Evolutionary conservation across 2,888 invertebrate genomes (phyloP), one percentile per base, ranked within the genome.

Genomic region (Tetheella fluctuosa): DNA sequence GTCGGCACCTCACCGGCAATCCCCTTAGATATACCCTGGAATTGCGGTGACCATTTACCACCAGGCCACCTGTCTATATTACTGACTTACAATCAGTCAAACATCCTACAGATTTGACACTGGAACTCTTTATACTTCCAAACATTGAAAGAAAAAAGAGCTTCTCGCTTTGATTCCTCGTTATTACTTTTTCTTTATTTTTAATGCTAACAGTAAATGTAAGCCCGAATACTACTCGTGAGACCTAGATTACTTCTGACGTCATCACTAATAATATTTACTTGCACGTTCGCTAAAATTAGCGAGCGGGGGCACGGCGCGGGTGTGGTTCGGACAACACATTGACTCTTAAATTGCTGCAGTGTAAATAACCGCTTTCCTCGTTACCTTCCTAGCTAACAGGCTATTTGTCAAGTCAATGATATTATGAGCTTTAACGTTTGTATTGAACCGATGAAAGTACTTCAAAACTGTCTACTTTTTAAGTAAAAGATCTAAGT

Each of bases 221-320:
- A 6, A 25, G 25, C 6, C n/a, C n/a, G n/a, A 34, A 8, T 34
- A 8, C 10, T 12, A 34, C 37, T 58, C 59, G 52, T 58, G 68
- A 69, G 68, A 66, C 68, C 72, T 69, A 73, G 64, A 73, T 71
- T 34, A 34, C 34, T 70, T 70, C 59, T 52, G 62, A 28, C 58
- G 62, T 48, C 64, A 55, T 61, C 63, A 54, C 61, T 59, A 54
- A 56, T 30, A 58, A 54, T 58, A 48, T 60, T 52, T 61, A 57
- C 60, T 15, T 48, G 6, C 48, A 20, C 10, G 17, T 7, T 48
- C 34, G 69, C 76, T 77, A 74, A 74, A 81, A 73, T 74, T 81
- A 81, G 67, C 64, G 48, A 57, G 64, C 61, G 73, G 76, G 73
- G 78, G 79, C 79, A 74, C 72, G 80, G 54, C 77, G 61, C 61